These are phyloP conservation scores for Holocentrus rufus DNA, from an alignment of 2,797 vertebrate genomes.

Conservation along the genomic window DNA sequence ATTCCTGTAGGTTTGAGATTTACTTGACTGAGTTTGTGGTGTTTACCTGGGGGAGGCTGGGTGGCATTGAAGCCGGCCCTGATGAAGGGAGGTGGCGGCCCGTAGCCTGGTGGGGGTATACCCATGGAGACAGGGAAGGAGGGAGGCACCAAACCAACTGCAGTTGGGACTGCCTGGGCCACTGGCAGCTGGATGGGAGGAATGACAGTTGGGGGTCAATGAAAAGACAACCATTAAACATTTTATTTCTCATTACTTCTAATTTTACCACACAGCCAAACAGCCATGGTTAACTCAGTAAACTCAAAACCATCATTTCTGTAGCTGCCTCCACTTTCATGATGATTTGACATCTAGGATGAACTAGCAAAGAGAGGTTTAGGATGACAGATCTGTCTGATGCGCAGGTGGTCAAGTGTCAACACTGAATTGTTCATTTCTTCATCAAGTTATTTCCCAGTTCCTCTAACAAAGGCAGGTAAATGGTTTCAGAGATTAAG, in stretches of 20 bases:
- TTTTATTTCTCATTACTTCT: too few relatives aligned
- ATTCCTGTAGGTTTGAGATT: not conserved
- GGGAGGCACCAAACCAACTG: constrained; percentile 94
- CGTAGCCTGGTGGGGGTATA: constrained; percentile 95
- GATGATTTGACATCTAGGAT: not conserved
- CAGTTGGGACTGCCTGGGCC: constrained; percentile 88
- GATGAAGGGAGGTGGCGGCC: constrained; percentile 93
- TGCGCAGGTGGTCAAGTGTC: not conserved
- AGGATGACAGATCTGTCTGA: not conserved
- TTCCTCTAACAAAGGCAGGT: not conserved
- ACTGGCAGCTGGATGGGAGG: constrained; percentile 89
- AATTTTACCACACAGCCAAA: too few relatives aligned
- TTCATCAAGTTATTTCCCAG: not conserved
- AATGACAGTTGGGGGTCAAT: not conserved
- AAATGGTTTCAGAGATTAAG: not conserved
- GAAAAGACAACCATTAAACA: not conserved
- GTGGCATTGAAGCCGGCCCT: constrained; percentile 93
- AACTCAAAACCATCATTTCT: not conserved
- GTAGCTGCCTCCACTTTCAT: not conserved
- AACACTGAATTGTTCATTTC: not conserved
- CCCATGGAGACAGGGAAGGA: constrained; percentile 93
- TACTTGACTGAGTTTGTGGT: not conserved
- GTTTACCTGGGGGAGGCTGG: constrained; percentile 95
- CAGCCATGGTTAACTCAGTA: not conserved
- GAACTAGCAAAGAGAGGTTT: not conserved